A percentile compares a stretch with the other conserved stretches of the same genome.
Conservation (phyloP, 2,113 vertebrate genomes). For the Alexandromys fortis region DNA sequence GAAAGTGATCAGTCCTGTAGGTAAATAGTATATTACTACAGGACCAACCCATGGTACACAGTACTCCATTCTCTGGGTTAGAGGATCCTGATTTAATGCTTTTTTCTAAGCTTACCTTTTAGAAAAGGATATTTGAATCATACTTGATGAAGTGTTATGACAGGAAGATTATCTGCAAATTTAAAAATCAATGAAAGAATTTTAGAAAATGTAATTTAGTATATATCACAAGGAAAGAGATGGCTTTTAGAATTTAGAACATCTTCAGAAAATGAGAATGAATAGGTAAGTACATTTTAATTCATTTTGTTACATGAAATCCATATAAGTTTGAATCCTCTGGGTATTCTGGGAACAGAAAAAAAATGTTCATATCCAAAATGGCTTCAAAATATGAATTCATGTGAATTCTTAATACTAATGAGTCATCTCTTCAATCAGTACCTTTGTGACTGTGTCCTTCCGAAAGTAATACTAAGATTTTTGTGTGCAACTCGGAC, state of each 20-base stretch:
- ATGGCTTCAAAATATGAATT: slow-evolving; percentile 24
- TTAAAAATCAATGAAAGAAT: neutral
- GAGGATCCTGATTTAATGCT: neutral
- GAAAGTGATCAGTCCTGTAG: neutral
- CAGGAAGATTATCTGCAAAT: neutral
- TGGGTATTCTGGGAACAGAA: neutral
- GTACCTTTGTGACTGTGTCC: neutral
- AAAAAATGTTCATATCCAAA: slow-evolving; percentile 5
- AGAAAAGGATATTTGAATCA: neutral
- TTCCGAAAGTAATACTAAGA: neutral
- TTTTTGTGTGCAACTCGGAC: neutral
- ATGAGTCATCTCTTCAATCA: neutral
- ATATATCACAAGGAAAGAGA: slow-evolving; percentile 31
- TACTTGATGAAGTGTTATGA: neutral
- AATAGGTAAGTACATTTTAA: neutral
- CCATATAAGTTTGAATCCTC: neutral
- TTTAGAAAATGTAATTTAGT: slow-evolving; percentile 33
- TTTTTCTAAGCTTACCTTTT: neutral
- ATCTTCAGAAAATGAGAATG: neutral
- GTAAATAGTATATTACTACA: neutral
- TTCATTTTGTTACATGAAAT: slow-evolving; percentile 12
- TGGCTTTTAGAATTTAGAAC: slow-evolving; percentile 24
- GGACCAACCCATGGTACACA: neutral
- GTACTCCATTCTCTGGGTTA: neutral
- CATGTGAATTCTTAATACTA: slow-evolving; percentile 37